Evolutionary conservation across 2,113 vertebrate genomes (phyloP).

Genomic region (Pelecanus crispus): DNA sequence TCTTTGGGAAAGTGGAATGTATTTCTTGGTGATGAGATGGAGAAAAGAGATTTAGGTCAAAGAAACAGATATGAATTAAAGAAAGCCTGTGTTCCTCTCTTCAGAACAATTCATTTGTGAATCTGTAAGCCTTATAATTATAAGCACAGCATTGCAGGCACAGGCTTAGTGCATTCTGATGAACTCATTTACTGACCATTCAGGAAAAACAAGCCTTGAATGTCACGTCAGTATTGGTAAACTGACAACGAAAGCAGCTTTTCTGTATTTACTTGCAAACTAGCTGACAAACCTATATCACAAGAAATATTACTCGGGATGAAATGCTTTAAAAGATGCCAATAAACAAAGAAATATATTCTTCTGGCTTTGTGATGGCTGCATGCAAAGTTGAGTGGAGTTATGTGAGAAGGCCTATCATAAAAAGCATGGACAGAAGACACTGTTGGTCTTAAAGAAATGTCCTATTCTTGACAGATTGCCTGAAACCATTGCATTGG

Average conservation of each 20-base stretch:
- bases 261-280: constrained; percentile 64
- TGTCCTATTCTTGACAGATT: background rate
- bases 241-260: constrained; percentile 53
- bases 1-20: background rate
- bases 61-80: constrained; percentile 28
- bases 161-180: constrained; percentile 9
- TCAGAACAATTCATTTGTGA: background rate
- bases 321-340: constrained; percentile 30
- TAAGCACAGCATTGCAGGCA: background rate
- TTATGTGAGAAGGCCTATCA: background rate
- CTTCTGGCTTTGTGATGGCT: background rate
- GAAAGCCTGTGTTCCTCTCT: background rate
- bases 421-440: background rate
- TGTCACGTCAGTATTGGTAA: constrained; percentile 10
- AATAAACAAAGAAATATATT: constrained; percentile 45
- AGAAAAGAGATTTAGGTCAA: constrained; percentile 8
- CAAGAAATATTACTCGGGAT: constrained; percentile 37
- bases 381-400: background rate
- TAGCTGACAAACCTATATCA: constrained; percentile 49
- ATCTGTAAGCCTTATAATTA: constrained; percentile 28
- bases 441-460: background rate
- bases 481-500: background rate
- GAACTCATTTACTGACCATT: constrained; percentile 33
- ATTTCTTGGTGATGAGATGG: background rate
- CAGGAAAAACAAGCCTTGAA: constrained; percentile 38